Conservation (phyloP, 2,113 vertebrate genomes). For the Pterocles gutturalis region DNA sequence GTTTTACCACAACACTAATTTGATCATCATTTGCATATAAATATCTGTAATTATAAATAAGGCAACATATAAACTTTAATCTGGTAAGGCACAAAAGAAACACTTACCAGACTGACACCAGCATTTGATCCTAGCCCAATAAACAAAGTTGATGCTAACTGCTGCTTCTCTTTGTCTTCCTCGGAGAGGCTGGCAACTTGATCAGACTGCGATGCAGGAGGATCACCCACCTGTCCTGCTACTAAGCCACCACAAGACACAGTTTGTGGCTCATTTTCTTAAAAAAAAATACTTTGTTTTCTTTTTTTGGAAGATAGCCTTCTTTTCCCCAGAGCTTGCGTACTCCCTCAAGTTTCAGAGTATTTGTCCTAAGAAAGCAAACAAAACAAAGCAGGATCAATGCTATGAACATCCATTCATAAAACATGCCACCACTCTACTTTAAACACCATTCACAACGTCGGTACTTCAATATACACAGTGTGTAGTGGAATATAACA, state of each 20-base stretch:
- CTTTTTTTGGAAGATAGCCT: constrained; percentile 89
- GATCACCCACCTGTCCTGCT: constrained; percentile 48
- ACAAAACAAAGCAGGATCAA: not conserved
- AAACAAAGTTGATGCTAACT: constrained; percentile 91
- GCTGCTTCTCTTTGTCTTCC: constrained; percentile 86
- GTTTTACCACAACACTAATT: not conserved
- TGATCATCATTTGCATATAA: not conserved
- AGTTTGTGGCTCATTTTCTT: constrained; percentile 48
- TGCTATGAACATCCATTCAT: accelerated
- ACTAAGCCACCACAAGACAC: constrained; percentile 49
- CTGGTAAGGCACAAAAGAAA: not conserved
- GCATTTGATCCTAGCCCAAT: constrained; percentile 85
- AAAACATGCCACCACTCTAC: not conserved
- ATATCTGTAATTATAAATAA: not conserved
- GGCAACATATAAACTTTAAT: not conserved
- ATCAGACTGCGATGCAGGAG: not conserved
- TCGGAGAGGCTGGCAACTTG: constrained; percentile 54
- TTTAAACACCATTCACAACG: not conserved
- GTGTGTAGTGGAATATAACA: not conserved
- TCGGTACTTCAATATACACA: not conserved
- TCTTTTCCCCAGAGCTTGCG: constrained; percentile 94
- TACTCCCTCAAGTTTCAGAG: constrained; percentile 89
- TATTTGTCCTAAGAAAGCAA: constrained; percentile 75
- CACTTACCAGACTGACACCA: constrained; percentile 85
- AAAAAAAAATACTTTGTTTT: constrained; percentile 66